Percentiles rank a stretch among this genome's conserved stretches.
Conservation (phyloP, 2,888 invertebrate species). For the Crocallis elinguaria region DNA sequence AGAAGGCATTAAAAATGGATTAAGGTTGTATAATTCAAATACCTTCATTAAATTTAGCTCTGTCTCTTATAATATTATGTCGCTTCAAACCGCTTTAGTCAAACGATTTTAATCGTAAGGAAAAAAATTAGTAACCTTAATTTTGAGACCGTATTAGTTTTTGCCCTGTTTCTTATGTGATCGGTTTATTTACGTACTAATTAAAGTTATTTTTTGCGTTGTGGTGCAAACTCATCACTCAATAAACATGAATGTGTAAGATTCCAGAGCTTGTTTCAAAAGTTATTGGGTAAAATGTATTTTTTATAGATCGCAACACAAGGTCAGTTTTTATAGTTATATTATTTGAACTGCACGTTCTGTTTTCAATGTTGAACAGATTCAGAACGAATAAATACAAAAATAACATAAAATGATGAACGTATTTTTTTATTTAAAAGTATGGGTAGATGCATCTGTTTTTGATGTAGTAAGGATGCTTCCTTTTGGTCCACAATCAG, state of each 20-base stretch:
- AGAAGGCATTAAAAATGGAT: no score
- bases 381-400: no score
- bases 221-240: constrained; percentile 2
- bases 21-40: background rate
- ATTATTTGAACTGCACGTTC: background rate
- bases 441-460: no score
- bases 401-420: no score
- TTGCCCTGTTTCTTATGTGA: constrained; percentile 14
- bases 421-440: no score
- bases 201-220: constrained; percentile 21
- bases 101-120: constrained; percentile 12
- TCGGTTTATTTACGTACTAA: constrained; percentile 25
- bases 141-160: constrained; percentile 30
- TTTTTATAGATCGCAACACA: background rate
- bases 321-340: background rate
- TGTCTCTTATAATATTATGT: background rate
- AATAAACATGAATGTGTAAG: background rate
- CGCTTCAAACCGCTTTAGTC: constrained; percentile 3
- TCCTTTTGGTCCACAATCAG: no score
- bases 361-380: background rate
- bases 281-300: background rate
- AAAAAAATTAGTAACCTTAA: constrained; percentile 24
- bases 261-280: constrained; percentile 5
- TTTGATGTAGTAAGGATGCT: no score
- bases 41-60: background rate